A percentile compares a stretch with the other conserved stretches of the same genome.
Conservation (phyloP, 2,113 vertebrate genomes). For the Periophthalmus modestus region DNA sequence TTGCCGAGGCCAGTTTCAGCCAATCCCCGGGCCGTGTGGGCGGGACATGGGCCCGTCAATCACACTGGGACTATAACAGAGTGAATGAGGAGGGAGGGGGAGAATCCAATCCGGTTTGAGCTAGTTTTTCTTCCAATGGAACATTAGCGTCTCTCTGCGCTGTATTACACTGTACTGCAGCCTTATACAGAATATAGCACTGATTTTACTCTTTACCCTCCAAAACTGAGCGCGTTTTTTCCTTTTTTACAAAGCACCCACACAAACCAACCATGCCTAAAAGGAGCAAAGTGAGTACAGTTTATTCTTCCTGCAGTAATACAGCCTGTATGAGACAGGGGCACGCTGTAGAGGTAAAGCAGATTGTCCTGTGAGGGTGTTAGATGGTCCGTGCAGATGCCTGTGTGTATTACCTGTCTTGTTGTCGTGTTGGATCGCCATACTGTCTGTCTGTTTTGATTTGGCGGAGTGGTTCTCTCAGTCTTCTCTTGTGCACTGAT, state of each 20-base stretch:
- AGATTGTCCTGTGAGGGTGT: background rate
- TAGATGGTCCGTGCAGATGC: background rate
- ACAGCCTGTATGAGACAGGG: conserved; percentile 40
- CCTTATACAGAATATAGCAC: conserved; percentile 68
- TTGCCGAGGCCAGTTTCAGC: conserved; percentile 37
- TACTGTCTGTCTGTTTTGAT: conserved; percentile 62
- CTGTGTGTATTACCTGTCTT: conserved; percentile 11
- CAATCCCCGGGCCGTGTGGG: conserved; percentile 62
- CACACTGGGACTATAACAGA: conserved; percentile 73
- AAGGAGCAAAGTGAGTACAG: conserved; percentile 82
- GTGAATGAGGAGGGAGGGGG: conserved; percentile 73
- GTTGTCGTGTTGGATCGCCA: conserved; percentile 17
- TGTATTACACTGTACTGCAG: conserved; percentile 72
- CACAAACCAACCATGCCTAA: conserved; percentile 82
- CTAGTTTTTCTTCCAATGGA: conserved; percentile 84
- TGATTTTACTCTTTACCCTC: conserved; percentile 46
- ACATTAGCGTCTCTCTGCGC: conserved; percentile 77
- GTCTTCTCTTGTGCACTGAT: conserved; percentile 40
- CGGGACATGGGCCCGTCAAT: conserved; percentile 48
- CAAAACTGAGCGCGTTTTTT: conserved; percentile 37
- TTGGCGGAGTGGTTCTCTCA: conserved; percentile 36
- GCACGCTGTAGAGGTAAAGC: conserved; percentile 12
- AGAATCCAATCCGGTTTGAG: conserved; percentile 87
- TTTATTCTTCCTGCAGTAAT: conserved; percentile 51
- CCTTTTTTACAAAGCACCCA: conserved; percentile 30